Evolutionary conservation across 2,113 vertebrate genomes (phyloP).

Genomic region (Oenanthe melanoleuca): DNA sequence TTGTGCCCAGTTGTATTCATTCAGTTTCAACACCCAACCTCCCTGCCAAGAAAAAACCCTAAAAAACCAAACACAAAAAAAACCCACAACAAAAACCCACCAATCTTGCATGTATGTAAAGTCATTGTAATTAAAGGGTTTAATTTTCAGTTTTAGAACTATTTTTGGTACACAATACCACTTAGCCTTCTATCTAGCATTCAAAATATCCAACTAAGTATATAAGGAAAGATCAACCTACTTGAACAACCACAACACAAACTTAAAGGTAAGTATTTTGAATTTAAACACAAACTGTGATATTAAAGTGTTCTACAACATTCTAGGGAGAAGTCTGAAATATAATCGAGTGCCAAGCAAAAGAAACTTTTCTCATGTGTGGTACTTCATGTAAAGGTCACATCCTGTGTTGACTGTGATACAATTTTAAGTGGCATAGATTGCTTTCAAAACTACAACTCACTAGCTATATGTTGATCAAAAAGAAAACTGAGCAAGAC

Average conservation of each 20-base stretch:
- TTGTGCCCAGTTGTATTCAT: background rate
- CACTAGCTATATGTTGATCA: background rate
- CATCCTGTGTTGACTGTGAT: background rate
- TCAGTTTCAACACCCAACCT: background rate
- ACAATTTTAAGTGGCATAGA: background rate
- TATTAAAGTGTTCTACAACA: background rate
- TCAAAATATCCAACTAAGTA: background rate
- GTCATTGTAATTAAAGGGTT: background rate
- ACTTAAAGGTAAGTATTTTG: background rate
- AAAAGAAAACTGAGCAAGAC: background rate
- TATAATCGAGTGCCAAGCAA: background rate
- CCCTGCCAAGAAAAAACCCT: fast-evolving
- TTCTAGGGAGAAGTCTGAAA: background rate
- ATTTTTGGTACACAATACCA: background rate
- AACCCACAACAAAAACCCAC: background rate
- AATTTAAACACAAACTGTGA: background rate
- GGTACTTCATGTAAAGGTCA: background rate
- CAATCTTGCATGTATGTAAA: fast-evolving
- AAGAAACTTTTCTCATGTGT: background rate
- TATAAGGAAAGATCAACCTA: background rate
- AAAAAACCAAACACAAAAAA: background rate
- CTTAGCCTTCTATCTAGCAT: background rate
- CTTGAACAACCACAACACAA: background rate
- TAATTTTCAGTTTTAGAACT: background rate
- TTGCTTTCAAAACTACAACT: background rate